These are phyloP conservation scores for Heptranchias perlo DNA, from an alignment of 2,113 vertebrate species.

Conservation along the genomic window DNA sequence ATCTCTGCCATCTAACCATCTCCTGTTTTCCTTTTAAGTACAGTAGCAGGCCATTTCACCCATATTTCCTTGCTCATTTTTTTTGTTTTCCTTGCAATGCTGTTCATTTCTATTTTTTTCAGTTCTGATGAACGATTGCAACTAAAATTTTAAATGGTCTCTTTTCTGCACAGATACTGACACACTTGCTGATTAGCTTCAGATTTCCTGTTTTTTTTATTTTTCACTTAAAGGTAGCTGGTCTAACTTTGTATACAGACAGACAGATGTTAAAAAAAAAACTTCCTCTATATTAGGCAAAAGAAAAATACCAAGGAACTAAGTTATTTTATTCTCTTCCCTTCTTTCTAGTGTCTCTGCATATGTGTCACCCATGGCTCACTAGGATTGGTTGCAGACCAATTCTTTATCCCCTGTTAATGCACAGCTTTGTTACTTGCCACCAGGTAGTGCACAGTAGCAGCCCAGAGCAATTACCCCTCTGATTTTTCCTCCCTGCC, in stretches of 20 bases:
- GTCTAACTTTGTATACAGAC: no score
- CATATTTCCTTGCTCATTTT: neutral
- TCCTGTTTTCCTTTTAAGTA: neutral
- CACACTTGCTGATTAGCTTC: neutral
- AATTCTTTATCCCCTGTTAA: neutral
- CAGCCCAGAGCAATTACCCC: no score
- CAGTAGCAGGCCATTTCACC: neutral
- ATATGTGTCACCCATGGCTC: no score
- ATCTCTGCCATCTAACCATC: neutral
- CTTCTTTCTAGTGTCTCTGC: no score
- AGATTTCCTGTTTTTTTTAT: no score
- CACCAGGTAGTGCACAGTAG: neutral
- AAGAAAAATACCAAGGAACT: no score
- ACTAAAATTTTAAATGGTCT: neutral
- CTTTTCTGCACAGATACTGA: neutral
- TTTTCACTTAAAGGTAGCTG: no score
- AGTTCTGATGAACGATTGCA: neutral
- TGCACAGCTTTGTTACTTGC: neutral
- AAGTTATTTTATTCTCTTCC: no score
- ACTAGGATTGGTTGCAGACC: no score
- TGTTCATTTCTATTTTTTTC: neutral
- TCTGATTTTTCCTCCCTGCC: neutral
- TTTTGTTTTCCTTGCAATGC: neutral
- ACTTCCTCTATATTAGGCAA: no score
- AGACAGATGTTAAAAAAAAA: no score